Evolutionary conservation across 1,140 invertebrate species (phyloP), one percentile per base, ranked within the genome.

Genomic region (Cylas formicarius): DNA sequence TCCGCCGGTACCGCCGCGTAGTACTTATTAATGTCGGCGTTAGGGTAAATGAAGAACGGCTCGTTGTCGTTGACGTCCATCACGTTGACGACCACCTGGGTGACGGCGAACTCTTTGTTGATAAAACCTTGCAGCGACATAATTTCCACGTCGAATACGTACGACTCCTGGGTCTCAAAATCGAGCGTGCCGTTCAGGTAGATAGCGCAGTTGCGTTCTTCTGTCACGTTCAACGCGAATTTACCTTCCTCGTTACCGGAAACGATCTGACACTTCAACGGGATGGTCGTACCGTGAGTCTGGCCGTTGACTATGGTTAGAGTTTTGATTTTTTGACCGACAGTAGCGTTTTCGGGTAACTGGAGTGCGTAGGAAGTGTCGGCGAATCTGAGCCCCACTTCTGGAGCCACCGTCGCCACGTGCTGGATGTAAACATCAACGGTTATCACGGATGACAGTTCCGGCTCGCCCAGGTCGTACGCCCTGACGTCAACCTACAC

Each of bases 11-110:
- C 74, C 0, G 86, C 84, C 0, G 77, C 78, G 47, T 82, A 83
- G 55, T 82, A 86, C 36, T 79, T 80, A 11, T 72, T 66, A 44
- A 67, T 67, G 24, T 60, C 60, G 21, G 55, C 52, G 23, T 3
- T 35, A 0, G 82, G 78, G 44, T 83, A 85, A 1, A 86, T 64
- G 61, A 93, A 94, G 44, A 77, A 72, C 0, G 90, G 90, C 2
- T 72, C 71, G 60, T 93, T 92, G 58, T 94, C 90, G 58, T 94
- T 94, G 1, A 86, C 76, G 61, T 94, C 90, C 0, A 82, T 68
- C 0, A 95, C 80, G 52, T 86, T 82, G 3, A 95, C 76, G 46
- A 83, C 84, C 0, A 95, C 75, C 57, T 80, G 76, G 0, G 85
- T 78, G 7, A 73, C 74, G 52, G 81, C 84, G 38, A 78, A 75